phyloP scores from a whole-genome alignment of 1,140 invertebrate genomes.

The Drosophila sp. region DNA sequence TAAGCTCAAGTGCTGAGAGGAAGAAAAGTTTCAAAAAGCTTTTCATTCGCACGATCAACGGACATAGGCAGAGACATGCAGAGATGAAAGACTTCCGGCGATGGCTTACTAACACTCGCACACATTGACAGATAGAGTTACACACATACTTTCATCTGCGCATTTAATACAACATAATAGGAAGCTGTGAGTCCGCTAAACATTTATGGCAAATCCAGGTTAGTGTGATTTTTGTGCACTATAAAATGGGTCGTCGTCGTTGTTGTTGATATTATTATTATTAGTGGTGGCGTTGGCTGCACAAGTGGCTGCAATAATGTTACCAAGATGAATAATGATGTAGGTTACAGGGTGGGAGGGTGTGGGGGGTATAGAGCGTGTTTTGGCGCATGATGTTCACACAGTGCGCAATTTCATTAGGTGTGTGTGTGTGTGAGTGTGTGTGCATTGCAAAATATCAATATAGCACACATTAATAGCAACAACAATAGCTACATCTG shows the following conservation, averaged over 20 bases:
- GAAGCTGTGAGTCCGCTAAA: slow-evolving; percentile 58
- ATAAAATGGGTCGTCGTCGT: slow-evolving; percentile 67
- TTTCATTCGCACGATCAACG: slow-evolving; percentile 35
- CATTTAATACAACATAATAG: slow-evolving; percentile 63
- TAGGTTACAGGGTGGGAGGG: not conserved
- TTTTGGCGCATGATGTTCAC: slow-evolving; percentile 39
- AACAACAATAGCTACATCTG: slow-evolving; percentile 69
- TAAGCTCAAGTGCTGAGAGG: slow-evolving; percentile 2
- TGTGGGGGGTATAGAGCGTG: slow-evolving; percentile 3
- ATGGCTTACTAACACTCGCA: slow-evolving; percentile 33
- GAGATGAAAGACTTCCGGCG: slow-evolving; percentile 43
- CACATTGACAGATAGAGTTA: not conserved
- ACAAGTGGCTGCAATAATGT: slow-evolving; percentile 68
- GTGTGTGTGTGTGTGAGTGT: slow-evolving; percentile 11
- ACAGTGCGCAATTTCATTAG: slow-evolving; percentile 15
- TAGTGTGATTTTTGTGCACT: slow-evolving; percentile 78
- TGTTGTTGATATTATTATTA: slow-evolving; percentile 13
- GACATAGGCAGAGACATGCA: not conserved
- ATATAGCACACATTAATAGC: slow-evolving; percentile 54
- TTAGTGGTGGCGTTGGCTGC: slow-evolving; percentile 26
- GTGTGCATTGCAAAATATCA: slow-evolving; percentile 62
- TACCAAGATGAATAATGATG: slow-evolving; percentile 5
- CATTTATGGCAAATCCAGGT: slow-evolving; percentile 79
- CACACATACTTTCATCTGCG: slow-evolving; percentile 48
- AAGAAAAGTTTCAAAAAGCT: slow-evolving; percentile 2